Evolutionary conservation across 37 sponge, comb jelly and placozoan species (phyloP).

Genomic region (Agelas oroides): DNA sequence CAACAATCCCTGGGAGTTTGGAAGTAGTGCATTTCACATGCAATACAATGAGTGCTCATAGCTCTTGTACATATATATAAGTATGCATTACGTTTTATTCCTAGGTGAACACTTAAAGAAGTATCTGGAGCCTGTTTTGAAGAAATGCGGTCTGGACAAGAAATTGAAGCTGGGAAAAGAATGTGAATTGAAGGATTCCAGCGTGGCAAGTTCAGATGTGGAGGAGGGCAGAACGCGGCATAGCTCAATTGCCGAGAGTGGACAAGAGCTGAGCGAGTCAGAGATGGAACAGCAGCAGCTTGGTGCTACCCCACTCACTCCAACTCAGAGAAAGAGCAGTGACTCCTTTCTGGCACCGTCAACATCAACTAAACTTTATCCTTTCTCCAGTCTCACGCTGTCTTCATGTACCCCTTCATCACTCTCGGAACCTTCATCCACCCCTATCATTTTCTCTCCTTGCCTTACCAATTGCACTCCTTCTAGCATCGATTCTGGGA

Average conservation of each 20-base stretch:
- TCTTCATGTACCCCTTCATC: not conserved
- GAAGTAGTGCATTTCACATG: too few relatives aligned
- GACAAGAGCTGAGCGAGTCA: slow-evolving; percentile 45
- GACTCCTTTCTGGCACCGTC: slow-evolving; percentile 11
- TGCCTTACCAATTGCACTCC: slow-evolving; percentile 31
- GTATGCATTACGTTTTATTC: too few relatives aligned
- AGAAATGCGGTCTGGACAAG: slow-evolving; percentile 55
- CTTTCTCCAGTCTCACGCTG: slow-evolving; percentile 22
- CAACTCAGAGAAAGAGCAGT: not conserved
- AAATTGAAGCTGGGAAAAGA: not conserved
- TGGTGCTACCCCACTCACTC: slow-evolving; percentile 7
- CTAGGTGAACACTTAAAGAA: slow-evolving; percentile 61
- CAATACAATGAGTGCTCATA: too few relatives aligned
- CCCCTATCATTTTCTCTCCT: not conserved
- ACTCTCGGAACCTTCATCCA: not conserved
- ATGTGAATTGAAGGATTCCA: not conserved
- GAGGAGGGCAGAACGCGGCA: slow-evolving; percentile 10
- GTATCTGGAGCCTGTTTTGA: slow-evolving; percentile 57
- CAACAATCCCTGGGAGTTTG: too few relatives aligned
- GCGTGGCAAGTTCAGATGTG: not conserved
- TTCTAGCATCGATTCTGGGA: slow-evolving; percentile 66
- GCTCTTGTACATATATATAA: too few relatives aligned
- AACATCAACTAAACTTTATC: slow-evolving; percentile 4
- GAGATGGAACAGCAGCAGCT: slow-evolving; percentile 9
- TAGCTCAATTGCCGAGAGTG: slow-evolving; percentile 44